Percentiles rank a stretch among this genome's conserved stretches.
These are phyloP conservation scores for Pectinophora gossypiella DNA, from an alignment of 1,140 invertebrate species.

Conservation along the genomic window DNA sequence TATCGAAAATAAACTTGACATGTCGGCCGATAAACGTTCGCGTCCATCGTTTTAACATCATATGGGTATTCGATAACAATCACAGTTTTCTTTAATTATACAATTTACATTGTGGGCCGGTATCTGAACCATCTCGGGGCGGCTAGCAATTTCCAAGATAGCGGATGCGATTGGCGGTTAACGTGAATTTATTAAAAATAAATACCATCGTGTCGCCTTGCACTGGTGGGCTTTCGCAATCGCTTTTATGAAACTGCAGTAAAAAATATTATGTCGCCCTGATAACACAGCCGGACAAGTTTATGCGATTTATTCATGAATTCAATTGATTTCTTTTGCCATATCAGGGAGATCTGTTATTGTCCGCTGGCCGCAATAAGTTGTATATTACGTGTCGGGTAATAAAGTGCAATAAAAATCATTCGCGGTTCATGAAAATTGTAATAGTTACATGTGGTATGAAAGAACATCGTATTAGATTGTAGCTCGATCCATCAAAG, in stretches of 20 bases:
- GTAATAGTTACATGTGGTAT: slow-evolving; percentile 17
- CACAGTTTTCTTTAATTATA: slow-evolving; percentile 68
- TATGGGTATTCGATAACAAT: slow-evolving; percentile 43
- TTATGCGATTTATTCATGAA: slow-evolving; percentile 53
- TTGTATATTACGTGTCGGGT: slow-evolving; percentile 19
- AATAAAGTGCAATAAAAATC: slow-evolving; percentile 27
- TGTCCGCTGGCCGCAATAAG: slow-evolving; percentile 14
- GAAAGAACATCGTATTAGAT: slow-evolving; percentile 40
- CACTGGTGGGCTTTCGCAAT: slow-evolving; percentile 20
- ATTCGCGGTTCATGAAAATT: slow-evolving; percentile 33
- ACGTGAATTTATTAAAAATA: slow-evolving; percentile 46
- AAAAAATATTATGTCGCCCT: slow-evolving; percentile 39
- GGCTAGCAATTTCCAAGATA: slow-evolving; percentile 55
- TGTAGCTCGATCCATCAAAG: slow-evolving; percentile 60
- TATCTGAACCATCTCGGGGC: slow-evolving; percentile 43
- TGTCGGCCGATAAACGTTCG: slow-evolving; percentile 30
- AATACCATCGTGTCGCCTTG: slow-evolving; percentile 16
- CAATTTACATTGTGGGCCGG: slow-evolving; percentile 53
- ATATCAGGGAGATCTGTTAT: slow-evolving; percentile 25
- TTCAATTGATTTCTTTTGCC: slow-evolving; percentile 42
- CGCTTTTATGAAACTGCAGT: slow-evolving; percentile 25
- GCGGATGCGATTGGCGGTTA: slow-evolving; percentile 37
- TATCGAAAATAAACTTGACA: slow-evolving; percentile 17
- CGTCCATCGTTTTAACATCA: slow-evolving; percentile 41
- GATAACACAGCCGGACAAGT: slow-evolving; percentile 29